Evolutionary conservation across 2,797 vertebrate genomes (phyloP), one percentile per base, ranked within the genome.

Genomic region (Lagodon rhomboides): DNA sequence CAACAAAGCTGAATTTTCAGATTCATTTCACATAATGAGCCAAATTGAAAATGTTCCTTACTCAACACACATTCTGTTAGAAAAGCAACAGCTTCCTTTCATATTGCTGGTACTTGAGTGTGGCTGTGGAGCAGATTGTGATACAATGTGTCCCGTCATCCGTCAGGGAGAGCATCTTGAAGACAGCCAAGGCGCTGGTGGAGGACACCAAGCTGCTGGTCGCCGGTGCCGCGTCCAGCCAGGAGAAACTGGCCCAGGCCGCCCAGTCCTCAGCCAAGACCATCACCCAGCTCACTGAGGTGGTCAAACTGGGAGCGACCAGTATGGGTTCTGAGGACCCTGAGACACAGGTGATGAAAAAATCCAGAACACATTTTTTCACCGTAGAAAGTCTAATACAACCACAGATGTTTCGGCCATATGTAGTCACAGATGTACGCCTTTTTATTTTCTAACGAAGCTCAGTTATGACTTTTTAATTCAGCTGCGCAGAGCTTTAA

Each of bases 141-240:
- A 82, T 64, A 60, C 70, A 81, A 18, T 76, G 69, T 91, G 81
- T 87, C 49, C 69, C 38, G 0, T 83, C 34, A 34, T 34, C 76
- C 85, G 71, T 76, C 93, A 99, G 98, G 93, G 98, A 99, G 92
- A 99, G 97, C 91, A 99, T 99, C 78, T 92, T 99, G 92, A 99
- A 99, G 94, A 99, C 98, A 1, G 98, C 98, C 88, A 99, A 99
- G 93, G 95, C 97, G 44, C 93, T 99, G 90, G 98, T 99, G 73
- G 98, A 99, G 91, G 98, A 99, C 92, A 99, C 98, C 23, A 99
- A 99, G 87, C 91, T 99, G 85, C 92, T 99, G 75, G 98, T 99
- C 44, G 91, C 92, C 25, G 92, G 92, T 70, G 92, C 92, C 0
- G 92, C 92, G 0, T 93, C 98, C 10, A 99, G 97, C 90, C 98